Conservation (phyloP, 2,888 invertebrate species). For the Phalera bucephala region DNA sequence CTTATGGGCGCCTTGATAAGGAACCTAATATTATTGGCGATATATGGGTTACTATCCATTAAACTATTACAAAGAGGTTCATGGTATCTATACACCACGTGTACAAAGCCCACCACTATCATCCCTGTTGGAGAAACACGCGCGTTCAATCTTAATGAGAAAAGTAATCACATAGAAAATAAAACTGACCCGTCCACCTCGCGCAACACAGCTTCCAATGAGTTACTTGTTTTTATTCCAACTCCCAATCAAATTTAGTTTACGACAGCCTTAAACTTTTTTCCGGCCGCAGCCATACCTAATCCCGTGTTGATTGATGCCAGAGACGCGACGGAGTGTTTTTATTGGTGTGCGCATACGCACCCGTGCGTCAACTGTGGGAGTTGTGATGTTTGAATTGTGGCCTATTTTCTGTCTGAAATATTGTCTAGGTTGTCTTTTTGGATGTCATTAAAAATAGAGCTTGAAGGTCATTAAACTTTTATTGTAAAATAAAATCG, state of each 20-base stretch:
- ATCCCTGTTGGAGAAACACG: too few species aligned
- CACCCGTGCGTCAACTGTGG: conserved; percentile 20
- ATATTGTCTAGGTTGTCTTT: not conserved
- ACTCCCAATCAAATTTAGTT: conserved; percentile 1
- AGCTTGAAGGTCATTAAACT: not conserved
- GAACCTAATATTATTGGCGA: too few species aligned
- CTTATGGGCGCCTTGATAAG: too few species aligned
- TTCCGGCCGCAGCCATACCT: conserved; percentile 1
- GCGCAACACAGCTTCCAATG: not conserved
- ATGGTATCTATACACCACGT: too few species aligned
- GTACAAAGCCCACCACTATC: too few species aligned
- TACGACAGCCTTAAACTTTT: not conserved
- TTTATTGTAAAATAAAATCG: too few species aligned
- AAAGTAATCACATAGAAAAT: too few species aligned
- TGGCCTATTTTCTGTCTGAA: conserved; percentile 1
- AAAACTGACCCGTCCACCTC: too few species aligned
- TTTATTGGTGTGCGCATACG: conserved; percentile 14
- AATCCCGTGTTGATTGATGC: conserved; percentile 5
- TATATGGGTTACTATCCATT: too few species aligned
- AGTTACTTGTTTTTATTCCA: too few species aligned
- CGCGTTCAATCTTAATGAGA: too few species aligned
- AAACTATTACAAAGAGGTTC: too few species aligned
- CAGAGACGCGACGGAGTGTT: not conserved
- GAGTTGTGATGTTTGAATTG: conserved; percentile 16
- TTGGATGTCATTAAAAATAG: not conserved